phyloP scores from a whole-genome alignment of 2,888 invertebrate genomes.

The Amblyteles armatorius region DNA sequence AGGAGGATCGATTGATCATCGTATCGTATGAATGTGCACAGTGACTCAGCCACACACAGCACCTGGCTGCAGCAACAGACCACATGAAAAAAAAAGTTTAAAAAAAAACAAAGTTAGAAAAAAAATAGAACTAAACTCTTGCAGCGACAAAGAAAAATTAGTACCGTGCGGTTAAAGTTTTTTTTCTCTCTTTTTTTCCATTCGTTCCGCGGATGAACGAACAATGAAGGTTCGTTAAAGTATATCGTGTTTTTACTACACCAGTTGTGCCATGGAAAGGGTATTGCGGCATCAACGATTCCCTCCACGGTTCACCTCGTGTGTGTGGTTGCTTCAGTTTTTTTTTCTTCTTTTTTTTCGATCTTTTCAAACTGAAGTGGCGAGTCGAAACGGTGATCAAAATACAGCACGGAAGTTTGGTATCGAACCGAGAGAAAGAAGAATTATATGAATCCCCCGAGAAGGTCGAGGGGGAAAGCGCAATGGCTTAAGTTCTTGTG shows the following conservation, averaged over 20 bases:
- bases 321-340: background rate
- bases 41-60: background rate
- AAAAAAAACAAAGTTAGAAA: background rate
- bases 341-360: constrained; percentile 16
- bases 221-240: constrained; percentile 58
- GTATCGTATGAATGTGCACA: constrained; percentile 19
- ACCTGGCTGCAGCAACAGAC: background rate
- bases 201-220: constrained; percentile 44
- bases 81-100: too few species aligned
- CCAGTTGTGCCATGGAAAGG: constrained; percentile 24
- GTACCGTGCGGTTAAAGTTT: constrained; percentile 21
- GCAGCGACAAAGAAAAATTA: constrained; percentile 50
- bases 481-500: constrained; percentile 12
- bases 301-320: constrained; percentile 2
- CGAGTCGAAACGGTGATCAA: background rate
- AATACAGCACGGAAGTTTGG: background rate
- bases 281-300: constrained; percentile 3
- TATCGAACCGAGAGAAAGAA: constrained; percentile 20
- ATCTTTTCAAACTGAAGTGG: background rate
- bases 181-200: constrained; percentile 18
- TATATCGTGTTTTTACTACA: constrained; percentile 21
- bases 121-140: constrained; percentile 20
- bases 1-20: constrained; percentile 38
- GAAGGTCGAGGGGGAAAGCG: constrained; percentile 1
- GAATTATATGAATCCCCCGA: constrained; percentile 5